Base-by-base conservation (phyloP, 1,140 invertebrate genomes). In the Tetramorium alpestre region DNA sequence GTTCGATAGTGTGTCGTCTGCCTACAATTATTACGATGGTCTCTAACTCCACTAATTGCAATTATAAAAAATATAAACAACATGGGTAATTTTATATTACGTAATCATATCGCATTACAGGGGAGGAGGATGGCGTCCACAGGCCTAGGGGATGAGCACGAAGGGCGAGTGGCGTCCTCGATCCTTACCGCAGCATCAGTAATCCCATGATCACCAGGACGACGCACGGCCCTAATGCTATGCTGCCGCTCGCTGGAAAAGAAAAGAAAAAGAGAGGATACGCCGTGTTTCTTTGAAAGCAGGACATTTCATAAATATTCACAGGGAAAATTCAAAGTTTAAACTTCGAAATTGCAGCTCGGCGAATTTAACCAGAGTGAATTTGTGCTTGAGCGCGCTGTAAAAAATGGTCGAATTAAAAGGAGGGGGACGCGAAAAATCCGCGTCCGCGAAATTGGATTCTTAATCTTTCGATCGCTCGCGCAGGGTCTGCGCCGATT, bases 11-110 rank as follows among this genome's bases (percentile, higher is more conserved):
- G n/a, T 51, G 54, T 80, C 72, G 22, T 77, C 73, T 87, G 88
- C 16, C 41, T 89, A 56, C 44, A 44, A 58, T 78, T 90, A 62
- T 75, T 90, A 78, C 22, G 58, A 33, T 77, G 70, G 16, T 56
- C 8, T 69, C 90, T 88, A 88, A 77, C 49, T 89, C 60, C 85
- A 84, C 87, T 92, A 91, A 88, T 88, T 92, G 88, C 88, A 88
- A 91, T 91, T 91, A 92, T 92, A 92, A 92, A 92, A 92, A 92
- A 92, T 92, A 92, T 89, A 92, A 92, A 92, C 86, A 92, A 92
- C 91, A 76, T 62, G 85, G 87, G 85, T 92, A 89, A 92, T 92
- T 91, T 69, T 87, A 81, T 89, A 86, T 73, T 91, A 87, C 62
- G 82, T 69, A 76, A 60, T 54, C 49, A 44, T 87, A 69, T 91